Evolutionary conservation across 2,797 vertebrate genomes (phyloP), one percentile per base, ranked within the genome.

Genomic region (Crenichthys baileyi): DNA sequence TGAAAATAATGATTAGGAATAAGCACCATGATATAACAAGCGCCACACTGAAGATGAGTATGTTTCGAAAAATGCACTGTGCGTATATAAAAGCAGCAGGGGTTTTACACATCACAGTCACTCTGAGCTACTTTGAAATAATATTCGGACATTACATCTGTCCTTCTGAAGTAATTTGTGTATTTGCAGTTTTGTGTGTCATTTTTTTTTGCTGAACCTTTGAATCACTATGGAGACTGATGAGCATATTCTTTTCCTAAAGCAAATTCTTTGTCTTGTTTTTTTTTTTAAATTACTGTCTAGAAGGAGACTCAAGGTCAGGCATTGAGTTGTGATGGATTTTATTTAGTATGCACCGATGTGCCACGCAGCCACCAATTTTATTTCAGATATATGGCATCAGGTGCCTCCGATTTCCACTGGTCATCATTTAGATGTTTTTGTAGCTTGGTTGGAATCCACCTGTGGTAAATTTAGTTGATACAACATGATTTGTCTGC

Each of bases 301-400:
- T 70, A 70, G 74, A 80, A 77, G 7, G 75, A 70, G 80, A 80
- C 41, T 85, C 77, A 80, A n/a, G 71, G 22, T 78, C 76, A 70
- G 39, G 9, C 36, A 70, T 75, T 87, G 75, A 82, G 60, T 58
- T 29, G 26, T 72, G 74, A 83, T 44, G 24, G 70, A 81, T 75
- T 87, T 85, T 79, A 58, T 77, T 88, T 77, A 44, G 70, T 67
- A 39, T 75, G 79, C n/a, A 67, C 53, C n/a, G 31, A 56, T 61
- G 72, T 85, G 84, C 86, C 76, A 88, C 81, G 83, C 70, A 76
- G 81, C 67, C 70, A 82, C 80, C 87, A 2, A 39, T 12, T 11
- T 39, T 6, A 18, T 67, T 24, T 67, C 31, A 18, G 9, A 67
- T 13, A 39, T 24, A 22, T 31, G 18, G 8, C 9, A 9, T 67